These are phyloP conservation scores for Alethe castanea DNA, from an alignment of 2,113 vertebrate species.

Conservation along the genomic window DNA sequence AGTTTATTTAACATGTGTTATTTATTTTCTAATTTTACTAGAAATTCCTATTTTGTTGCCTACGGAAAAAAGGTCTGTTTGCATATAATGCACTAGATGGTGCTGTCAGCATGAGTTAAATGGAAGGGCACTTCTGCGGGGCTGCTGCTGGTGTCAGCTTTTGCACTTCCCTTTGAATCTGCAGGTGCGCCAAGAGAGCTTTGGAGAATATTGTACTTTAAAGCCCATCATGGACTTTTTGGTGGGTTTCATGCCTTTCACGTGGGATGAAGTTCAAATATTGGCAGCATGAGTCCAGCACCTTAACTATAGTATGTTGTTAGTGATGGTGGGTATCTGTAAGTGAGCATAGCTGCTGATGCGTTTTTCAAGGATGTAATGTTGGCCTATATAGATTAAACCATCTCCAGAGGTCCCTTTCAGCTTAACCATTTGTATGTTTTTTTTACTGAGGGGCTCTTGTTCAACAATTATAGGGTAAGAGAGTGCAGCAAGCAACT, in stretches of 20 bases:
- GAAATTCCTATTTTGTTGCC: not conserved
- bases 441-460: not conserved
- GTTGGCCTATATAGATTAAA: not conserved
- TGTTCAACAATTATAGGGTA: not conserved
- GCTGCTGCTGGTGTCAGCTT: not conserved
- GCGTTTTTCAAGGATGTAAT: not conserved
- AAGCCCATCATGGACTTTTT: not conserved
- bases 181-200: not conserved
- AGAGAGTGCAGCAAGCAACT: not conserved
- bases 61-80: not conserved
- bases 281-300: not conserved
- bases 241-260: not conserved
- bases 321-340: not conserved
- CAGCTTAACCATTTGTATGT: not conserved
- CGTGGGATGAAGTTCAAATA: not conserved
- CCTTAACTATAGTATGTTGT: not conserved
- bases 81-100: not conserved
- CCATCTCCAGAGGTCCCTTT: not conserved
- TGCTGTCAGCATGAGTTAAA: not conserved
- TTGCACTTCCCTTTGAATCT: not conserved
- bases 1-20: not conserved
- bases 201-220: not conserved
- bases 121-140: fast-evolving
- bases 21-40: not conserved
- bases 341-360: not conserved